Percentiles rank a stretch among this genome's conserved stretches.
Evolutionary conservation across 2,113 vertebrate genomes (phyloP).

Genomic region (Dipodomys spectabilis): DNA sequence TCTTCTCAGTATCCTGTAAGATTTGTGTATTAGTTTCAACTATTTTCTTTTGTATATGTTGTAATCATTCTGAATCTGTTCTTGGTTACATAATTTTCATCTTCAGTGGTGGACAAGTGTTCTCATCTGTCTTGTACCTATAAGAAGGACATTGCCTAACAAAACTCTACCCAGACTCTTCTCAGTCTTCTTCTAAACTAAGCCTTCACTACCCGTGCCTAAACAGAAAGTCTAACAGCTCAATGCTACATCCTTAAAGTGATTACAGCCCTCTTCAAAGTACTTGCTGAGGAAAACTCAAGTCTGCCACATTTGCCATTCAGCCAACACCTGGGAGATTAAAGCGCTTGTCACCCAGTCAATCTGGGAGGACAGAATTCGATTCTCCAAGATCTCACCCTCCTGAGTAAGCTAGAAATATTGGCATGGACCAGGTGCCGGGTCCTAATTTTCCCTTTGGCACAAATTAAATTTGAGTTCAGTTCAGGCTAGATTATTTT

Average conservation of each 20-base stretch:
- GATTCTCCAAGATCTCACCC: too few species aligned
- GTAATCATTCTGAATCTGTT: background rate
- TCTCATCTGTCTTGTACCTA: background rate
- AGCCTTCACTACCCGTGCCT: background rate
- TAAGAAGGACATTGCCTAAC: background rate
- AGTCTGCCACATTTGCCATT: background rate
- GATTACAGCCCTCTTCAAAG: background rate
- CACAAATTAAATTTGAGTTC: background rate
- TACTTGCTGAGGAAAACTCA: background rate
- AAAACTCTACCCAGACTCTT: background rate
- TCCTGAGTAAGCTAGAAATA: too few species aligned
- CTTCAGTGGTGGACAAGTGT: background rate
- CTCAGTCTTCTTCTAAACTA: background rate
- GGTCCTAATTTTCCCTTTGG: background rate
- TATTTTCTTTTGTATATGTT: background rate
- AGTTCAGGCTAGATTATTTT: background rate
- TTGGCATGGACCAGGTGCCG: too few species aligned
- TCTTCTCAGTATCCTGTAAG: background rate
- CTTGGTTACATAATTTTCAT: conserved; percentile 20
- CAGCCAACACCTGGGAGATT: background rate
- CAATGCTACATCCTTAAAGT: background rate
- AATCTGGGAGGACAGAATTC: background rate
- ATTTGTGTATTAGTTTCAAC: background rate
- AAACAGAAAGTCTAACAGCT: background rate
- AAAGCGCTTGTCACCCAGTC: background rate